Conservation (phyloP, 2,113 vertebrate species). For the Melozone crissalis region DNA sequence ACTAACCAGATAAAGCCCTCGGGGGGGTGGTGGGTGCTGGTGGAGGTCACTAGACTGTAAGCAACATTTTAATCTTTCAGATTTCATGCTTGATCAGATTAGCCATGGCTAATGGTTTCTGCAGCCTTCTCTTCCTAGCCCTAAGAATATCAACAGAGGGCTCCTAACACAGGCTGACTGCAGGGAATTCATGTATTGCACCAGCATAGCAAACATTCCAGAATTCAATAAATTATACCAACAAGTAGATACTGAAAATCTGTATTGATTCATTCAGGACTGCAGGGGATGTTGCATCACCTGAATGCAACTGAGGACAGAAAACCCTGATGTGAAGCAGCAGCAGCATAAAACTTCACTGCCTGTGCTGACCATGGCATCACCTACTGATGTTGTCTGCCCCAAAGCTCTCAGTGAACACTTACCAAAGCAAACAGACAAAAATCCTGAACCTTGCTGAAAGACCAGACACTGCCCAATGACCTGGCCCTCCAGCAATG, state of each 20-base stretch:
- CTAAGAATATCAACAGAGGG: neutral
- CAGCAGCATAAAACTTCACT: neutral
- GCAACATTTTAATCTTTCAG: constrained; percentile 9
- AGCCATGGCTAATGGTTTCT: neutral
- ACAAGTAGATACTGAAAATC: neutral
- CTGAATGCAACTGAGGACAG: neutral
- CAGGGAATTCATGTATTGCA: neutral
- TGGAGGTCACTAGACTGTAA: neutral
- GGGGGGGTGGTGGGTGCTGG: neutral
- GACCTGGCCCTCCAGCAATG: neutral
- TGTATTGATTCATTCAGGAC: neutral
- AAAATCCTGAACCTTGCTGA: neutral
- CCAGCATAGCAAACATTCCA: neutral
- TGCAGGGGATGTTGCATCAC: neutral
- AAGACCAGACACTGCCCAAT: neutral
- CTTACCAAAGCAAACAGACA: neutral
- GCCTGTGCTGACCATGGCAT: neutral
- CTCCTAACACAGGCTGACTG: fast-evolving
- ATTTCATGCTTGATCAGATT: neutral
- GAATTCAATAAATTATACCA: neutral
- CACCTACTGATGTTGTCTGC: neutral
- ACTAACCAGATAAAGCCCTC: neutral
- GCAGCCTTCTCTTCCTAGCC: neutral
- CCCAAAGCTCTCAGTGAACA: neutral
- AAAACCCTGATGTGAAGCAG: neutral